These are phyloP conservation scores for Campoplex capitator DNA, from an alignment of 2,888 invertebrate species.

Conservation along the genomic window DNA sequence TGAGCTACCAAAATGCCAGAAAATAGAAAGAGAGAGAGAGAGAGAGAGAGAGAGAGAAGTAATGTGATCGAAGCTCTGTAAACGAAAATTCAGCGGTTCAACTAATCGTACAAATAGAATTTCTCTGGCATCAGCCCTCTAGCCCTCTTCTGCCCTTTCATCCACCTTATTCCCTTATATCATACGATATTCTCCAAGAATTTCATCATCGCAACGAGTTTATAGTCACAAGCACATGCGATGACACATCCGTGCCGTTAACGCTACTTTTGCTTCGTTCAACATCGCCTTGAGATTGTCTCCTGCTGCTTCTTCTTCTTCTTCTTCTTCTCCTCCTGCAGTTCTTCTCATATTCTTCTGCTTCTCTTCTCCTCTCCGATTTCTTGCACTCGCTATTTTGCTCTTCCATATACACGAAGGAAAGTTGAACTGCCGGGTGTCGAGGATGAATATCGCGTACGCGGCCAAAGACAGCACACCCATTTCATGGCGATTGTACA, in stretches of 20 bases:
- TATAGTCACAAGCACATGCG: constrained; percentile 11
- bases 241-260: constrained; percentile 43
- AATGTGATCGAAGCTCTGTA: constrained; percentile 31
- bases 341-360: background rate
- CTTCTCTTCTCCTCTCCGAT: constrained; percentile 5
- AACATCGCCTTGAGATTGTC: constrained; percentile 38
- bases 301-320: constrained; percentile 1
- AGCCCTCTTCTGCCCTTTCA: background rate
- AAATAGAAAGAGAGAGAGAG: background rate
- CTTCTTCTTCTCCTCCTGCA: background rate
- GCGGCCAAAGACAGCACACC: background rate
- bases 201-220: constrained; percentile 38
- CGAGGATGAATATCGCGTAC: constrained; percentile 33
- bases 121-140: background rate
- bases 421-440: constrained; percentile 13
- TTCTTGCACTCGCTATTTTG: constrained; percentile 27
- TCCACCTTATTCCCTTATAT: background rate
- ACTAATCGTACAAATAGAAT: constrained; percentile 53
- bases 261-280: constrained; percentile 51
- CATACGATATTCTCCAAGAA: constrained; percentile 31
- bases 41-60: background rate
- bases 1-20: constrained; percentile 26
- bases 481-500: constrained; percentile 35
- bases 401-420: constrained; percentile 16
- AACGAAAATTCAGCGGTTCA: constrained; percentile 45